Percentiles rank a stretch among this genome's conserved stretches.
Evolutionary conservation across 2,113 vertebrate genomes (phyloP).

Genomic region (Ailurus styani): DNA sequence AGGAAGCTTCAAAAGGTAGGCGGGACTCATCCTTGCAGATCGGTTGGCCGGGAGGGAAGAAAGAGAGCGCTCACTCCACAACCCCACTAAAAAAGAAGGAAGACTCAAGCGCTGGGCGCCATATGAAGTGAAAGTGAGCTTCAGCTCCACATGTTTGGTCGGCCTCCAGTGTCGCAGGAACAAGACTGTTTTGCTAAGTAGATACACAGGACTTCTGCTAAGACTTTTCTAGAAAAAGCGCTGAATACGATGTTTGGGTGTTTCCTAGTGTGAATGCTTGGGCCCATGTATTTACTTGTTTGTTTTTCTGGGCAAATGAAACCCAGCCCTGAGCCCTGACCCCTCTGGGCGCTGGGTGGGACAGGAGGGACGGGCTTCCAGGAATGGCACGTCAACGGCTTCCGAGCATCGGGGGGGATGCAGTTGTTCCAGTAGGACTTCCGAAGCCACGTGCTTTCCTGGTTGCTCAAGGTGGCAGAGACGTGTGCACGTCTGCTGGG

Average conservation of each 20-base stretch:
- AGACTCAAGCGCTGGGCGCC: not conserved
- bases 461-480: conserved; percentile 9
- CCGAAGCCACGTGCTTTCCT: conserved; percentile 68
- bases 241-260: not conserved
- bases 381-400: conserved; percentile 72
- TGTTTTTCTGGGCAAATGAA: conserved; percentile 79
- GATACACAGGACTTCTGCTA: not conserved
- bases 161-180: not conserved
- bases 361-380: conserved; percentile 73
- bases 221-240: not conserved
- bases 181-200: not conserved
- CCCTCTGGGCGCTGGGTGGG: conserved; percentile 75
- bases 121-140: not conserved
- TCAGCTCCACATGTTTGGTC: not conserved
- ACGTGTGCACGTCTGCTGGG: rapidly evolving
- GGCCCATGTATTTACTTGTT: conserved; percentile 77
- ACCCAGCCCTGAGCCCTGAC: conserved; percentile 73
- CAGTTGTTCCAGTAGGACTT: conserved; percentile 64
- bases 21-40: not conserved
- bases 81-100: not conserved
- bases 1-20: not conserved
- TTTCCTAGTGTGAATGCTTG: conserved; percentile 58
- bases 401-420: conserved; percentile 69
- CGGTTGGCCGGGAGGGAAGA: not conserved
- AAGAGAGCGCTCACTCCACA: too few species aligned